Conservation (phyloP, 2,888 invertebrate species). For the Punctoribates punctum region DNA sequence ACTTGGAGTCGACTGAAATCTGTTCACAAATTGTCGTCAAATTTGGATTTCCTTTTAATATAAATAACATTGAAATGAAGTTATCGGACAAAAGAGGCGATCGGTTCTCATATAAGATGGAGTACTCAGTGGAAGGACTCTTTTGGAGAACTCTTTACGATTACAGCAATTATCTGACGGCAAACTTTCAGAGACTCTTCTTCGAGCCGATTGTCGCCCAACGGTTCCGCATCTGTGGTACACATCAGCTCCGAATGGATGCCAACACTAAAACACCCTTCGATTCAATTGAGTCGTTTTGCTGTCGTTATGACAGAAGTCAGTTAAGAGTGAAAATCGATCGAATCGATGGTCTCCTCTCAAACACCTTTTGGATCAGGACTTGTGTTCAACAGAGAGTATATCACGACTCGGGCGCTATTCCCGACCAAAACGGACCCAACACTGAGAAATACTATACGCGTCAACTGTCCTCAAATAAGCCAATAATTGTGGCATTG, state of each 20-base stretch:
- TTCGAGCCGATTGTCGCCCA: conserved; percentile 35
- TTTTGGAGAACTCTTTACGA: conserved; percentile 25
- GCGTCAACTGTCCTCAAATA: neutral
- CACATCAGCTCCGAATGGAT: conserved; percentile 37
- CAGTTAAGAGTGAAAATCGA: conserved; percentile 28
- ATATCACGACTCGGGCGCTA: conserved; percentile 12
- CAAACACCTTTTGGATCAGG: conserved; percentile 1
- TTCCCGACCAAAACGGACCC: neutral
- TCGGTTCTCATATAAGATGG: conserved; percentile 31
- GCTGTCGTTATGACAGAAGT: neutral
- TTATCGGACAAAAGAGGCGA: conserved; percentile 37
- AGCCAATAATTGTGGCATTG: conserved; percentile 30
- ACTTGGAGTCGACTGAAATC: neutral
- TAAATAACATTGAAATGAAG: conserved; percentile 33
- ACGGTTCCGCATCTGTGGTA: conserved; percentile 35
- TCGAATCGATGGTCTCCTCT: conserved; percentile 23
- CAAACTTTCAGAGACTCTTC: conserved; percentile 32
- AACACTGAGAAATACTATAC: neutral
- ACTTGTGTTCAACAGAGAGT: conserved; percentile 10
- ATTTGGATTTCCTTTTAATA: conserved; percentile 35
- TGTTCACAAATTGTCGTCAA: neutral
- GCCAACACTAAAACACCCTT: neutral
- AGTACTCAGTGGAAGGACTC: conserved; percentile 35
- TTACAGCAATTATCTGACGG: conserved; percentile 16
- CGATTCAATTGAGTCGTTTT: conserved; percentile 33